phyloP scores from a whole-genome alignment of 2,888 invertebrate species.

The Heliconius aoede region DNA sequence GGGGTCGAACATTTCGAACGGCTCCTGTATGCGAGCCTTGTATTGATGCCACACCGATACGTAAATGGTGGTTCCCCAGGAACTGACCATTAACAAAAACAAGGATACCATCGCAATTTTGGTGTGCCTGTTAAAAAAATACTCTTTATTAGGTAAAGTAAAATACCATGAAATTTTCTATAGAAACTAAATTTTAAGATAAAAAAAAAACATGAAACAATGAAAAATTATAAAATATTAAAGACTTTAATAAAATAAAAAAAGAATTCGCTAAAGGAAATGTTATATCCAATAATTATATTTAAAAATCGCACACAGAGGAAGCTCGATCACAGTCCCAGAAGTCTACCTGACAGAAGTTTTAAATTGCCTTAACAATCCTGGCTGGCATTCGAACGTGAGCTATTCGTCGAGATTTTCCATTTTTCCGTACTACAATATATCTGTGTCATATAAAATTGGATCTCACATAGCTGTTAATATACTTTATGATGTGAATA shows the following conservation, averaged over 20 bases:
- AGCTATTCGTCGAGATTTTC: constrained; percentile 15
- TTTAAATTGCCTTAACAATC: constrained; percentile 21
- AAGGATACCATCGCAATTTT: constrained; percentile 85
- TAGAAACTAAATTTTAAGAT: not conserved
- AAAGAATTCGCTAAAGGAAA: not conserved
- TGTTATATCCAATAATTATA: constrained; percentile 1
- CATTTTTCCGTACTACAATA: not conserved
- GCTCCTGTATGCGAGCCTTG: constrained; percentile 89
- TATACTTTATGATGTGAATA: not conserved
- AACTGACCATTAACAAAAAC: constrained; percentile 85
- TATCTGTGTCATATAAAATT: constrained; percentile 7
- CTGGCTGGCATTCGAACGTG: constrained; percentile 21
- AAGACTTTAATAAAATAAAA: not conserved
- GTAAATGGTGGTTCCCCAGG: constrained; percentile 90
- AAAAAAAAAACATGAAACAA: no score
- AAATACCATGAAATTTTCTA: constrained; percentile 17
- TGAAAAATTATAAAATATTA: not conserved
- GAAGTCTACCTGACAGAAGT: constrained; percentile 23
- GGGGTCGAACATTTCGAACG: constrained; percentile 92
- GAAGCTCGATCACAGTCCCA: not conserved
- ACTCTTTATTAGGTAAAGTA: constrained; percentile 4
- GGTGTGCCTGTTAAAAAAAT: constrained; percentile 77
- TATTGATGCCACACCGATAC: constrained; percentile 90
- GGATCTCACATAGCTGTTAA: not conserved
- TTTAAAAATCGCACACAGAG: constrained; percentile 3